Evolutionary conservation across 1,140 invertebrate species (phyloP), one percentile per base, ranked within the genome.

Genomic region (Caenorhabditis tropicalis): DNA sequence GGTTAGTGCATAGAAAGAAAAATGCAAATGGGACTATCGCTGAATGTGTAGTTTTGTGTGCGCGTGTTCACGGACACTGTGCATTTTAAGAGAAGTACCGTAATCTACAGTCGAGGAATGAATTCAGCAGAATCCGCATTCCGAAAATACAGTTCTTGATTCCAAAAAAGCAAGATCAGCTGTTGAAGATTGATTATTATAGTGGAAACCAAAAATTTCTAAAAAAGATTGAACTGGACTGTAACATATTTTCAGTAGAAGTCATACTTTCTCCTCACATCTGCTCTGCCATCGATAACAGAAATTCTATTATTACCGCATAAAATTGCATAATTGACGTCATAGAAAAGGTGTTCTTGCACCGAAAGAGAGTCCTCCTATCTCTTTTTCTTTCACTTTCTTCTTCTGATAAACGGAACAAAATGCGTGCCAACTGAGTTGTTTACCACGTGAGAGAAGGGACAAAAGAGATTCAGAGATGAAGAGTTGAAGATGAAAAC

Each of bases 361-460:
- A 33, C 58, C 58, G 24, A 9, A 39, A 12, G 1, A 21, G 36
- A 12, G n/a, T n/a, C 33, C n/a, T 12, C 19, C 65, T 36, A 29
- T 65, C 10, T 24, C 33, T 24, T 74, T 24, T 74, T 16, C 29
- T 24, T 19, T 74, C 24, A 4, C 65, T 24, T 46, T 31, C 10
- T 31, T 74, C n/a, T 74, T 29, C 29, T 43, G 33, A 43, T 43
- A 43, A 74, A 46, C 33, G 27, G 65, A 74, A 74, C 33, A 74
- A 74, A n/a, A 43, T 43, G 65, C n/a, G 65, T 74, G 58, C 58
- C 58, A 19, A 31, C 36, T 31, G 36, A 74, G 65, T 74, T 74
- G 65, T 74, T 74, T 74, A 74, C 65, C 65, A 43, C 65, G 65
- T 74, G 33, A 74, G 36, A 46, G 65, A 21, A 24, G 65, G 43